Evolutionary conservation across 2,797 vertebrate species (phyloP), one percentile per base, ranked within the genome.

Genomic region (Acomys russatus): DNA sequence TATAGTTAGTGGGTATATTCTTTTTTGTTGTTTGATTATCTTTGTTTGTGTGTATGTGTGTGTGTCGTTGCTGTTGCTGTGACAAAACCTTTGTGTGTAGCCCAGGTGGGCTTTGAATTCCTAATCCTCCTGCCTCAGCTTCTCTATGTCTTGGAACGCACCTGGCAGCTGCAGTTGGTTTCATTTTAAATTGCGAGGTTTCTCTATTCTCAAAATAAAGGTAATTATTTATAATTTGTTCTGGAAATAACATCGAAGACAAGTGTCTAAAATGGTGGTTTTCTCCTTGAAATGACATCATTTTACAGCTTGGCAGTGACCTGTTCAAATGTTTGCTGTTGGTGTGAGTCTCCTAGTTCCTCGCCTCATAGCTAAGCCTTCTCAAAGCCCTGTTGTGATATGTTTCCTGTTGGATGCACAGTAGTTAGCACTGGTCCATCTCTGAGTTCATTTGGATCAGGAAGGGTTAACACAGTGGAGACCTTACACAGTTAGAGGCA

Each of bases 211-310:
- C 63, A 63, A 44, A 63, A 17, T 61, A 20, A 79, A 20, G 28
- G 15, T 51, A 68, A 44, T 88, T 93, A 88, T 91, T 94, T 64
- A 63, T 54, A 73, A 92, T 82, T 88, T 93, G 2, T 30, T 91
- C 30, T 70, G 10, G 88, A 56, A 76, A 38, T 83, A 44, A 30
- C 14, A 71, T 80, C 7, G 17, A 82, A 85, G 44, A 22, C 74
- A 88, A 56, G 70, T 64, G 49, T 33, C 9, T 68, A 93, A 84
- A 71, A 14, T 61, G 38, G 9, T 51, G 33, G 70, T 22, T 66
- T 92, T 73, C 12, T 89, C 80, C 79, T 93, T 59, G 38, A 77
- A 73, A 77, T 30, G n/a, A 80, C 51, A 76, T 49, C 4, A 44
- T 85, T 70, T 70, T 30, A 28, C 59, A 80, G 2, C 35, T 88